These are phyloP conservation scores for Rhopilema esculentum DNA, from an alignment of 30 jellyfish, hydroid and myxozoan species.

Conservation along the genomic window DNA sequence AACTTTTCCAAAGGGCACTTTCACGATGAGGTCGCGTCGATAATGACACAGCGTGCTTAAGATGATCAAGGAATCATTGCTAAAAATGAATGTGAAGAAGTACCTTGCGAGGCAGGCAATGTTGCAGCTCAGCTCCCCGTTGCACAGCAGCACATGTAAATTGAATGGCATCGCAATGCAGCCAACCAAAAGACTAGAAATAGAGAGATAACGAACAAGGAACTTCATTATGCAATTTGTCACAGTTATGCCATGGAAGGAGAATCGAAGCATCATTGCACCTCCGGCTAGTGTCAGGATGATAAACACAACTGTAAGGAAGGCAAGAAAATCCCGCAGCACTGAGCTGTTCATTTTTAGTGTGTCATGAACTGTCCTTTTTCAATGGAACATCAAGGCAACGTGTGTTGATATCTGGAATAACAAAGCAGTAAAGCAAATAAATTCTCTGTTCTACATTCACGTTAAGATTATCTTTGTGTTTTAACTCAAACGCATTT, in stretches of 20 bases:
- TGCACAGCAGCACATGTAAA: constrained; percentile 48
- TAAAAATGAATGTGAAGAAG: constrained; percentile 59
- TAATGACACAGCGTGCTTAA: constrained; percentile 63
- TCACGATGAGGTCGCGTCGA: constrained; percentile 65
- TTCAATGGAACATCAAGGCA: neutral
- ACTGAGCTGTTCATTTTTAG: constrained; percentile 2
- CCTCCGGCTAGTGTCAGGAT: constrained; percentile 43
- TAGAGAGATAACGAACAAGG: constrained; percentile 49
- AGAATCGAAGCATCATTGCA: constrained; percentile 42
- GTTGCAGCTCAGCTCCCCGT: constrained; percentile 31
- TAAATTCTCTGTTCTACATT: too few relatives aligned
- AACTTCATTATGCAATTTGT: constrained; percentile 42
- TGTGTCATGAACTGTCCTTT: neutral
- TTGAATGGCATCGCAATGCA: constrained; percentile 62
- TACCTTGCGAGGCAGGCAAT: constrained; percentile 73
- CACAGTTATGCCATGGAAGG: constrained; percentile 40
- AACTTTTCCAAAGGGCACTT: constrained; percentile 69
- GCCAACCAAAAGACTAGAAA: constrained; percentile 59
- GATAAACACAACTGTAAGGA: constrained; percentile 8
- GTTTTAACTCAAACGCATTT: too few relatives aligned
- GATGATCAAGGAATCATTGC: constrained; percentile 47
- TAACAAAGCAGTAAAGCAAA: neutral
- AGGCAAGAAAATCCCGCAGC: constrained; percentile 12
- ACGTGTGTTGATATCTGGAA: neutral
- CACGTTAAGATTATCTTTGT: too few relatives aligned